These are phyloP conservation scores for Heteronetta atricapilla DNA, from an alignment of 2,113 vertebrate species.

Conservation along the genomic window DNA sequence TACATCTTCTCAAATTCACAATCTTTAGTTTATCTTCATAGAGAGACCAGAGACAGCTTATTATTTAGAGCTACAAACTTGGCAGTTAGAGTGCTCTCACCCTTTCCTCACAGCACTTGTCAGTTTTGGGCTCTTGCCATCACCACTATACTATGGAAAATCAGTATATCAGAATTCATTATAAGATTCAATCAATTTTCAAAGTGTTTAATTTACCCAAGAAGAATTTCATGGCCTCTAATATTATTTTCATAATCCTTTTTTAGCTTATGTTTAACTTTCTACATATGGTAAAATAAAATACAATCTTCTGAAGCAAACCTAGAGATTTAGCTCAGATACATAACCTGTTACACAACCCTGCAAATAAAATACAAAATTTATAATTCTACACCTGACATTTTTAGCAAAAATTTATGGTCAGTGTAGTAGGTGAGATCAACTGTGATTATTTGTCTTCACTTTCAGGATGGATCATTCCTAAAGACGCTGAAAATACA, in stretches of 20 bases:
- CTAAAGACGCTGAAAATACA: not conserved
- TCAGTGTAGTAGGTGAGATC: not conserved
- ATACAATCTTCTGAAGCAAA: not conserved
- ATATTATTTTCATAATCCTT: conserved; percentile 43
- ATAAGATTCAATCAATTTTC: conserved; percentile 61
- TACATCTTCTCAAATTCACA: not conserved
- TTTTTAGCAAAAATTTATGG: not conserved
- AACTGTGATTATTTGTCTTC: not conserved
- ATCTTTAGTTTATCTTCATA: conserved; percentile 14
- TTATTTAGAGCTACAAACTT: conserved; percentile 61
- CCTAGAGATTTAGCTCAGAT: not conserved
- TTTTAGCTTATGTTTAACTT: not conserved
- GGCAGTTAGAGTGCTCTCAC: conserved; percentile 63
- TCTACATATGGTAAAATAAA: not conserved
- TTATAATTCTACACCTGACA: conserved; percentile 21
- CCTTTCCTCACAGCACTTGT: conserved; percentile 65
- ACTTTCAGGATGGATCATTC: not conserved
- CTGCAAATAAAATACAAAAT: not conserved
- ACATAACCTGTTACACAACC: not conserved
- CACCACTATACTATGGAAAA: conserved; percentile 58
- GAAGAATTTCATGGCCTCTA: conserved; percentile 35
- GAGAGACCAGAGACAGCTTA: conserved; percentile 37
- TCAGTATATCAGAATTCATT: conserved; percentile 67
- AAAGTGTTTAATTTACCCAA: conserved; percentile 60
- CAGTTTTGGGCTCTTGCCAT: conserved; percentile 66